phyloP scores from a whole-genome alignment of 2,113 vertebrate genomes.

The Ictalurus punctatus region DNA sequence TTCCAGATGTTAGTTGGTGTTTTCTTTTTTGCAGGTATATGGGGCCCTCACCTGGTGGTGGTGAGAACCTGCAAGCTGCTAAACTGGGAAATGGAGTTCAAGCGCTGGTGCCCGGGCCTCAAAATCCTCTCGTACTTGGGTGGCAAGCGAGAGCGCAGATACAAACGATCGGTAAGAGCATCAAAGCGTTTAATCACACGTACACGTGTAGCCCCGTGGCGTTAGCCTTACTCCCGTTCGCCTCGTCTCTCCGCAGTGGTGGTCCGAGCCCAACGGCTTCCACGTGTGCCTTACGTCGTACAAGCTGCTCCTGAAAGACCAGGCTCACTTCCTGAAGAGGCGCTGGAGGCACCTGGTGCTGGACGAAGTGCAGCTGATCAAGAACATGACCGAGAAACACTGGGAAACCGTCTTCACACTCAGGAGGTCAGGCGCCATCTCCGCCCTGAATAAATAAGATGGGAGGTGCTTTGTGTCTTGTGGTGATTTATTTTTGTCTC shows the following conservation, averaged over 20 bases:
- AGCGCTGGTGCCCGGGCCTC: slow-evolving; percentile 89
- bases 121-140: slow-evolving; percentile 89
- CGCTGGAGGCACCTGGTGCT: slow-evolving; percentile 86
- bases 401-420: slow-evolving; percentile 87
- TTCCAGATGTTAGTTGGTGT: neutral
- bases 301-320: slow-evolving; percentile 87
- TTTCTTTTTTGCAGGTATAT: slow-evolving; percentile 73
- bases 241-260: slow-evolving; percentile 69
- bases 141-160: slow-evolving; percentile 79
- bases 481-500: no score
- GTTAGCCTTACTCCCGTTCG: neutral
- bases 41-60: slow-evolving; percentile 91
- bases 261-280: slow-evolving; percentile 85
- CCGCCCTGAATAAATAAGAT: no score
- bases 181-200: neutral
- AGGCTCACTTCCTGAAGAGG: slow-evolving; percentile 80
- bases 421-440: slow-evolving; percentile 71
- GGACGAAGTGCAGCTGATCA: slow-evolving; percentile 88
- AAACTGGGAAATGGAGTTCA: slow-evolving; percentile 90
- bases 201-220: no score
- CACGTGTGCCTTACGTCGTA: slow-evolving; percentile 90
- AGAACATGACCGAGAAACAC: slow-evolving; percentile 87
- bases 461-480: no score
- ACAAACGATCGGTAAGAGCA: slow-evolving; percentile 80
- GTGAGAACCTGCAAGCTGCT: slow-evolving; percentile 86